Base-by-base conservation (phyloP, 2,888 invertebrate genomes). In the Morinoia aosen region DNA sequence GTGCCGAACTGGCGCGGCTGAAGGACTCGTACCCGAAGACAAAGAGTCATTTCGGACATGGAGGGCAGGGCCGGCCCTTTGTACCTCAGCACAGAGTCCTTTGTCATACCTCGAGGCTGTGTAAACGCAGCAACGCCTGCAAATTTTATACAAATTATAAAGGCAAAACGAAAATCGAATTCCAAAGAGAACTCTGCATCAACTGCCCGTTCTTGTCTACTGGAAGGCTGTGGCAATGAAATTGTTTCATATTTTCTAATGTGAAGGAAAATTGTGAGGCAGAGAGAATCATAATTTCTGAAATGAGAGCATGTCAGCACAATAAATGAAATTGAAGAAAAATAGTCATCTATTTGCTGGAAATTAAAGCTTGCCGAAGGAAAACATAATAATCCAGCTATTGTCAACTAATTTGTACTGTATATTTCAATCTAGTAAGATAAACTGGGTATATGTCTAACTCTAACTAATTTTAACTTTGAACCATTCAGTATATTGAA, bases 61-160 rank as follows among this genome's bases (percentile, higher is more conserved):
- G 93, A 12, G 58, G 56, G 57, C 57, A 93, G 33, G 57, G 57
- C 33, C 12, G 90, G 90, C 48, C 93, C 93, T 33, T 48, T 56
- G 57, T 57, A 93, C 57, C 5, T 56, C 56, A 93, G 58, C 57
- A 57, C 56, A 19, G 93, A 93, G 93, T 57, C n/a, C 56, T 12
- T 93, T 57, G 93, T 93, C 93, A 93, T 93, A 16, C 93, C 93
- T 2, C 57, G 7, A 19, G 93, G 93, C 33, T 93, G 93, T 19
- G 57, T 12, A 33, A 93, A 93, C 57, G 57, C 25, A 25, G 93
- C 93, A 57, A 93, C 93, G 25, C 93, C 93, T 93, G 56, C 39
- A 90, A 40, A 16, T 40, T 39, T 90, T 14, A 40, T 14, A 40
- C 12, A 40, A 90, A 90, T 40, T 40, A 90, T 40, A 90, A 10